Evolutionary conservation across 2,888 invertebrate genomes (phyloP), one percentile per base, ranked within the genome.

Genomic region (Mongoloraphidia duomilia): DNA sequence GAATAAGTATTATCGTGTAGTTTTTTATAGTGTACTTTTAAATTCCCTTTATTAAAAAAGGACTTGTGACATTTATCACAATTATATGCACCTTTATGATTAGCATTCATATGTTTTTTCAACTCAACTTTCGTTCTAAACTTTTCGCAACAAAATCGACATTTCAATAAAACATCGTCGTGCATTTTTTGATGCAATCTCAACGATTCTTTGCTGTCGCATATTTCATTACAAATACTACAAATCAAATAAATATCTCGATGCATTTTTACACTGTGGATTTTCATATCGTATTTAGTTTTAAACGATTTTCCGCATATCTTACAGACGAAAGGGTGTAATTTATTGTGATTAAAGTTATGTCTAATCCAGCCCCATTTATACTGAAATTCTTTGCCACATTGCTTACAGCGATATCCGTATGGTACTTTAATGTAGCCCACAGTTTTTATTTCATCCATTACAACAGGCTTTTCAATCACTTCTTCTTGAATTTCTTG

Each of bases 171-270:
- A n/a, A 26, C 5, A 26, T 26, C 26, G 26, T 6, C 26, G 26
- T 26, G 26, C 0, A 60, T 61, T 0, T 70, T 68, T 0, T 69
- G 69, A 62, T 71, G 62, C 47, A 71, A 71, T 2, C 69, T 57
- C 13, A 69, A 68, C 5, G 69, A 51, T 3, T 26, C 26, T 26
- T 26, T 26, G 26, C 26, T 26, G 26, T 26, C 26, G 26, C 26
- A 26, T 26, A 26, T 26, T 26, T 26, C 26, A 6, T 26, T 26
- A 6, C 26, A 26, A 26, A 26, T 26, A 26, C 26, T 26, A 6
- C 26, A 26, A 26, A 26, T 26, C 26, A 26, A 26, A 26, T 26
- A 26, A 26, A 26, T 26, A 6, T 26, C 26, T 26, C 26, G 26
- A 26, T 26, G 26, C 26, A 26, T 26, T 26, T 26, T 26, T 1